These are phyloP conservation scores for Xanthorhoe designata DNA, from an alignment of 2,888 invertebrate genomes.

Conservation along the genomic window DNA sequence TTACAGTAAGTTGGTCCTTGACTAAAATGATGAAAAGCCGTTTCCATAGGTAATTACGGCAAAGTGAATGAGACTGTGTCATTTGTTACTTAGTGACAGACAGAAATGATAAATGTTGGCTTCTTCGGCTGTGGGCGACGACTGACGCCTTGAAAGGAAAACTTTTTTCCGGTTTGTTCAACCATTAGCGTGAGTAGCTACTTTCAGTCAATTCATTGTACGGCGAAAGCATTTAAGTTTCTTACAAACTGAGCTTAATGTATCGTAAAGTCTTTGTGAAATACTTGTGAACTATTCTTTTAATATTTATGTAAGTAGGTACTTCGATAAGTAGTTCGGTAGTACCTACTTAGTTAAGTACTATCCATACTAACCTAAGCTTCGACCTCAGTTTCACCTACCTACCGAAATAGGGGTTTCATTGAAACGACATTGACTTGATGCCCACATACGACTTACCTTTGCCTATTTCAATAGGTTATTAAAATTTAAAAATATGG, in stretches of 20 bases:
- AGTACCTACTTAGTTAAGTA: background rate
- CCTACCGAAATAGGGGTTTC: too few relatives aligned
- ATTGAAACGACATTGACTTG: too few relatives aligned
- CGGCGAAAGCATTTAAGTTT: constrained; percentile 13
- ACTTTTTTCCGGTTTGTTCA: constrained; percentile 44
- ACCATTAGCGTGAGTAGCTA: constrained; percentile 41
- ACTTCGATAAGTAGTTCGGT: too few relatives aligned
- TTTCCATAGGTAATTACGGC: constrained; percentile 43
- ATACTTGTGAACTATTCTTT: background rate
- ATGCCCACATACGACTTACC: too few relatives aligned
- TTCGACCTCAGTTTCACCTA: too few relatives aligned
- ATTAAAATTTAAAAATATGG: background rate
- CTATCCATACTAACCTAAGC: background rate
- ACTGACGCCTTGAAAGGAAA: constrained; percentile 43
- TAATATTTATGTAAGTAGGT: too few relatives aligned
- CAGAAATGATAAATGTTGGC: constrained; percentile 50
- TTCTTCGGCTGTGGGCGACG: constrained; percentile 43
- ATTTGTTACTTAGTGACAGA: constrained; percentile 48
- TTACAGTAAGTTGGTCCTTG: constrained; percentile 12
- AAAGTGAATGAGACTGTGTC: constrained; percentile 45
- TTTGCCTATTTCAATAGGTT: too few relatives aligned
- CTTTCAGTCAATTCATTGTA: constrained; percentile 28
- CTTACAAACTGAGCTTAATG: constrained; percentile 19
- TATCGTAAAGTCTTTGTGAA: constrained; percentile 3
- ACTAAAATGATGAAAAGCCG: constrained; percentile 40